phyloP scores from a whole-genome alignment of 1,140 invertebrate species.

The Drosophila quadrilineata region DNA sequence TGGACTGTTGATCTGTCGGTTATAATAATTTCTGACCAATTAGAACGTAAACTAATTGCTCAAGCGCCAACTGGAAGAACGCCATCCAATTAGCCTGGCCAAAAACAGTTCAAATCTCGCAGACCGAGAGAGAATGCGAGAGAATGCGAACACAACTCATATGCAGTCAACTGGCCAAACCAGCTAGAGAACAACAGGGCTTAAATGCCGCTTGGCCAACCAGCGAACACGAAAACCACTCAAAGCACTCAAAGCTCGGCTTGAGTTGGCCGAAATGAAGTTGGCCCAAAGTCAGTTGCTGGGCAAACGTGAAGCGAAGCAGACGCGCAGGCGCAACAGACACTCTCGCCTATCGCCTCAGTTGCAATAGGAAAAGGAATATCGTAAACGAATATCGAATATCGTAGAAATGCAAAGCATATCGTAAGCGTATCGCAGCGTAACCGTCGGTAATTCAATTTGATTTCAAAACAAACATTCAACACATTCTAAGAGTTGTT shows the following conservation, averaged over 20 bases:
- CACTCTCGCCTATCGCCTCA: constrained; percentile 2
- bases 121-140: constrained; percentile 9
- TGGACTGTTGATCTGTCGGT: constrained; percentile 35
- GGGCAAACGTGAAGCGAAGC: constrained; percentile 52
- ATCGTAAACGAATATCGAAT: constrained; percentile 20
- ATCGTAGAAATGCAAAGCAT: constrained; percentile 1
- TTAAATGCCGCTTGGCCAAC: constrained; percentile 44
- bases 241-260: constrained; percentile 51
- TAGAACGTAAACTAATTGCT: constrained; percentile 78
- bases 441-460: constrained; percentile 44
- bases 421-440: constrained; percentile 34
- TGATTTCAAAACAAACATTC: constrained; percentile 16
- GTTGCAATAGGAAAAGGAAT: constrained; percentile 19
- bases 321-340: constrained; percentile 63
- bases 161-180: constrained; percentile 35
- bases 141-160: constrained; percentile 2
- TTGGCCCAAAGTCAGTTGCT: constrained; percentile 45
- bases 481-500: constrained; percentile 9
- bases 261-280: constrained; percentile 36
- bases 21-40: constrained; percentile 78
- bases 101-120: constrained; percentile 42
- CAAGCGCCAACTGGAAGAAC: constrained; percentile 74
- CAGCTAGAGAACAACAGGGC: constrained; percentile 40
- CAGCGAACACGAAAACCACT: constrained; percentile 59
- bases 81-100: constrained; percentile 68